phyloP scores from a whole-genome alignment of 2,888 invertebrate genomes.

The Tiliacea citrago region DNA sequence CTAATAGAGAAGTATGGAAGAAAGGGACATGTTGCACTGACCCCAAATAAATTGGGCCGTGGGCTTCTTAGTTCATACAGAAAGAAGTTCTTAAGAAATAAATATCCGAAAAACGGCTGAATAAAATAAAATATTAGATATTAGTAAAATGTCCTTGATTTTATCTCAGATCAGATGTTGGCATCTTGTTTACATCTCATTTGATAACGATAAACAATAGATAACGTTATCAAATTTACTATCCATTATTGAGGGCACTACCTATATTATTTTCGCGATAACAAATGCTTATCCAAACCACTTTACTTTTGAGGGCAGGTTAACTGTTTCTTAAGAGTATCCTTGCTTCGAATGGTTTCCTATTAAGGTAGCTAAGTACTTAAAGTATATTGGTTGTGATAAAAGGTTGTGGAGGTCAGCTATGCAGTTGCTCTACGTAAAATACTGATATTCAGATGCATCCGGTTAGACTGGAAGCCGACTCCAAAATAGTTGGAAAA shows the following conservation, averaged over 20 bases:
- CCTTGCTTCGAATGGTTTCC: neutral
- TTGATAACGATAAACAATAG: slow-evolving; percentile 27
- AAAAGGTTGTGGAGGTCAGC: neutral
- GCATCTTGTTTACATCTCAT: slow-evolving; percentile 40
- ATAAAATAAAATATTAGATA: neutral
- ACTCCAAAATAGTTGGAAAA: neutral
- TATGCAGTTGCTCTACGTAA: neutral
- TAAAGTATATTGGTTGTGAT: neutral
- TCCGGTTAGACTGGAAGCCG: neutral
- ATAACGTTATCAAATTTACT: slow-evolving; percentile 9
- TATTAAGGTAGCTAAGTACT: neutral
- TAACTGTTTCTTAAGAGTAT: neutral
- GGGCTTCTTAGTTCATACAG: no score
- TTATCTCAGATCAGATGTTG: slow-evolving; percentile 28
- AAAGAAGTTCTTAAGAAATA: neutral
- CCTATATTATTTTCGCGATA: slow-evolving; percentile 6
- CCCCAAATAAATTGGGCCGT: no score
- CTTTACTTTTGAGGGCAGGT: neutral
- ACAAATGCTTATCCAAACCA: slow-evolving; percentile 1
- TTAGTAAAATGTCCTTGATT: slow-evolving; percentile 20
- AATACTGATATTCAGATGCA: neutral
- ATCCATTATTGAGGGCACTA: slow-evolving; percentile 12
- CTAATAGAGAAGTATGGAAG: no score
- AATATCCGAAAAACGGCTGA: neutral
- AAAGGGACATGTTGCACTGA: no score